Evolutionary conservation across 1,140 invertebrate species (phyloP).

Genomic region (Polypedilum pembai): DNA sequence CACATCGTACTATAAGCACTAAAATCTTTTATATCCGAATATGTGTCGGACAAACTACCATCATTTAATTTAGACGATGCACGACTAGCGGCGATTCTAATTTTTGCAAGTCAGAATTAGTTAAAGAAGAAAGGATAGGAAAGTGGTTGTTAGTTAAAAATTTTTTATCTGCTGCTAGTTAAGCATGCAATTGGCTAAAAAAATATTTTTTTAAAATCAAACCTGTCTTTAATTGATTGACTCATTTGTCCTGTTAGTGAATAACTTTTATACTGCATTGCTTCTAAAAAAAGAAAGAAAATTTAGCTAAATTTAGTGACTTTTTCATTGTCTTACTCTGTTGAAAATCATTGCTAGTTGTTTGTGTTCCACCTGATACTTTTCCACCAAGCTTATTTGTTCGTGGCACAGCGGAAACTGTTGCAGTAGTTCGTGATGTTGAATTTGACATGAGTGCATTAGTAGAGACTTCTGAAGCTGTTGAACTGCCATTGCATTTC

Average conservation of each 20-base stretch:
- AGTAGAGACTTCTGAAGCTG: slow-evolving; percentile 44
- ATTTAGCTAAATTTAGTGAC: background rate
- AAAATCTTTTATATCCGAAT: slow-evolving; percentile 50
- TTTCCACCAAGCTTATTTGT: slow-evolving; percentile 62
- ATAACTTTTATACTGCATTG: slow-evolving; percentile 56
- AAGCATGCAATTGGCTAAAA: background rate
- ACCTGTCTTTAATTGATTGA: slow-evolving; percentile 65
- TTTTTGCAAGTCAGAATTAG: background rate
- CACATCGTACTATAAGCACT: slow-evolving; percentile 52
- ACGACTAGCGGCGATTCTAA: slow-evolving; percentile 44
- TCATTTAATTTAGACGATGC: slow-evolving; percentile 54
- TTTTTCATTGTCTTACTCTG: slow-evolving; percentile 46
- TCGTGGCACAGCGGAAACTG: slow-evolving; percentile 70
- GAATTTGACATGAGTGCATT: slow-evolving; percentile 38
- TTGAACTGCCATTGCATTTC: slow-evolving; percentile 49
- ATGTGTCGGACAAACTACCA: slow-evolving; percentile 65
- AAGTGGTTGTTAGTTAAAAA: background rate
- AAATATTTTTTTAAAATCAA: slow-evolving; percentile 42
- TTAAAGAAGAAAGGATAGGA: background rate
- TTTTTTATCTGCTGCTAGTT: background rate
- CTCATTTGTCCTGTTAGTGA: slow-evolving; percentile 69
- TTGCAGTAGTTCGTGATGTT: slow-evolving; percentile 49
- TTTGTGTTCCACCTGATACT: slow-evolving; percentile 75
- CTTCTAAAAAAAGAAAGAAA: background rate
- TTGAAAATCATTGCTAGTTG: slow-evolving; percentile 64